Evolutionary conservation across 2,113 vertebrate species (phyloP), one percentile per base, ranked within the genome.

Genomic region (Halcyon senegalensis): DNA sequence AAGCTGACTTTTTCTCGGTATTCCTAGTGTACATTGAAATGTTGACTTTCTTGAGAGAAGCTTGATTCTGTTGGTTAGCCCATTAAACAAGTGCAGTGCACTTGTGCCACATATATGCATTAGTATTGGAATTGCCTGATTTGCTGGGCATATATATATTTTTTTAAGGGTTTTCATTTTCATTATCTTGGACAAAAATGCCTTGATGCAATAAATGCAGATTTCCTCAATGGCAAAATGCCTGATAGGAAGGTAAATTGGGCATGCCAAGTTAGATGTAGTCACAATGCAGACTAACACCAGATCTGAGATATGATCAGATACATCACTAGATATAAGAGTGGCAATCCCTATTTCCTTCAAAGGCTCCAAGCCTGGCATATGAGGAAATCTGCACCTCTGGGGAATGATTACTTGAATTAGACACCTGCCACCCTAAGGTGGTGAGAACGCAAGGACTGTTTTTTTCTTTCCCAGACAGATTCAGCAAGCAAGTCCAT

Each of bases 1-100:
- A 83, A 96, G 64, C 66, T 78, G n/a, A 56, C 89, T 91, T 95
- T 89, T 96, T 64, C 63, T 67, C 33, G 44, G 2, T 96, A 90
- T 88, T 95, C 37, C 15, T 76, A 41, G 30, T 3, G 0, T 90
- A 6, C 35, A 31, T 18, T 77, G 25, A 84, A 77, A 89, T 80
- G 43, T 82, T 83, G 84, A 27, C 68, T 96, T 93, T 91, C 25
- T 62, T 68, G 66, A 85, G 68, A 28, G 83, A 92, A 84, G 48
- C 20, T 74, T 55, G 59, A 60, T 85, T 63, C 39, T 46, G 16
- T 69, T 74, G 39, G 59, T 93, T 92, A 76, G 39, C 44, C 59
- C 6, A 3, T 56, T 80, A 55, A 93, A 84, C 86, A 91, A 82
- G 56, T 53, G 87, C 63, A 92, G 16, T 69, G 44, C 58, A 62